A percentile compares a stretch with the other conserved stretches of the same genome.
phyloP scores from a whole-genome alignment of 2,888 invertebrate genomes.

The Lochmaea crataegi region DNA sequence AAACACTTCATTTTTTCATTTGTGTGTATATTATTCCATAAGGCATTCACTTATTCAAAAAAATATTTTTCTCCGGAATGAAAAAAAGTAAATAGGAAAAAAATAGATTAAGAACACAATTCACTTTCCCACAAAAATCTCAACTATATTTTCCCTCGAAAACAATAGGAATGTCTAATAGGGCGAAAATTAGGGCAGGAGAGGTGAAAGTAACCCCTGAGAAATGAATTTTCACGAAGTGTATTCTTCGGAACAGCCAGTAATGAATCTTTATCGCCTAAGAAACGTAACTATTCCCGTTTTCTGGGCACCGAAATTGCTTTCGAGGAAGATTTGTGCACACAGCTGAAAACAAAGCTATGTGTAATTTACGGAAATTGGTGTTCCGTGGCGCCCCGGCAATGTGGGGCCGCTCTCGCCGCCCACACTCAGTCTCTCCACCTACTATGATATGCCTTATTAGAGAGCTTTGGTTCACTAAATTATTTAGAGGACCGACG shows the following conservation, averaged over 20 bases:
- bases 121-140: slow-evolving; percentile 30
- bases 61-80: not conserved
- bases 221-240: slow-evolving; percentile 59
- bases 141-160: slow-evolving; percentile 29
- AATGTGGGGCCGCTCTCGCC: slow-evolving; percentile 35
- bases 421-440: slow-evolving; percentile 42
- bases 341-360: slow-evolving; percentile 68
- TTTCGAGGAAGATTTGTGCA: slow-evolving; percentile 68
- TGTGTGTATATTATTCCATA: not conserved
- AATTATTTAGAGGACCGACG: slow-evolving; percentile 54
- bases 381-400: slow-evolving; percentile 58
- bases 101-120: slow-evolving; percentile 26
- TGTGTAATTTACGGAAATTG: slow-evolving; percentile 69
- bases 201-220: slow-evolving; percentile 47
- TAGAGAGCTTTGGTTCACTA: slow-evolving; percentile 53
- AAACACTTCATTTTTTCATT: no score
- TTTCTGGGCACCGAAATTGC: slow-evolving; percentile 63
- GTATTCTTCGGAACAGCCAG: slow-evolving; percentile 58
- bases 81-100: slow-evolving; percentile 4
- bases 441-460: slow-evolving; percentile 58
- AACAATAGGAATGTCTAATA: slow-evolving; percentile 38
- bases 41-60: not conserved
- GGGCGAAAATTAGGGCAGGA: slow-evolving; percentile 37
- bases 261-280: slow-evolving; percentile 67
- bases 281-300: slow-evolving; percentile 64